Conservation (phyloP, 2,888 invertebrate species). For the Aquatica leii region DNA sequence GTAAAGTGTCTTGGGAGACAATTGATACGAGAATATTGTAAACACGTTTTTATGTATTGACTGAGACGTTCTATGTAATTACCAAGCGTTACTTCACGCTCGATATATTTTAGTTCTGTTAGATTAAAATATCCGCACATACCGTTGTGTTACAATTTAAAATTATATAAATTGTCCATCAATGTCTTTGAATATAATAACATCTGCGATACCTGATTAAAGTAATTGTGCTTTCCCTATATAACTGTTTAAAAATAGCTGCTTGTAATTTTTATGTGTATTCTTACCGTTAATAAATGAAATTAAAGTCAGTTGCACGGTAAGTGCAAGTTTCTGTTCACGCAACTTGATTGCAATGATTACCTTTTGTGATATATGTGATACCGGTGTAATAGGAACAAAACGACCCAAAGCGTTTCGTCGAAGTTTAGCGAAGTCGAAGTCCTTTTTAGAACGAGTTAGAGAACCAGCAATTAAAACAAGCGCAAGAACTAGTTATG, state of each 20-base stretch:
- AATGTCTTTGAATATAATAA: constrained; percentile 5
- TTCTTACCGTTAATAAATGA: constrained; percentile 8
- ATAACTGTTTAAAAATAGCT: constrained; percentile 13
- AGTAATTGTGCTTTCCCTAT: neutral
- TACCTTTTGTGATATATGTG: too few relatives aligned
- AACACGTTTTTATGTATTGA: constrained; percentile 11
- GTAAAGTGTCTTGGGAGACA: neutral
- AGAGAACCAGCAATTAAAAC: neutral
- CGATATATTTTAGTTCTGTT: constrained; percentile 28
- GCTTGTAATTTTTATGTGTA: neutral
- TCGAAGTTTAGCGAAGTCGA: constrained; percentile 10
- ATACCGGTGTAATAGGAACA: too few relatives aligned
- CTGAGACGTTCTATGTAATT: constrained; percentile 22
- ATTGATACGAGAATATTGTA: too few relatives aligned
- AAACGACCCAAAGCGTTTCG: neutral
- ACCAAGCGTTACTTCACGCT: constrained; percentile 29
- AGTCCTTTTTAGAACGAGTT: neutral
- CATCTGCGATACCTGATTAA: neutral
- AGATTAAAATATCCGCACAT: constrained; percentile 19
- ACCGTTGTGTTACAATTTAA: constrained; percentile 17
- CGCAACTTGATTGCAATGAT: constrained; percentile 8
- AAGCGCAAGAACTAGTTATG: constrained; percentile 19
- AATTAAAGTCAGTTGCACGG: constrained; percentile 8
- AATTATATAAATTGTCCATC: constrained; percentile 21
- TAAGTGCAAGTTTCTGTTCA: constrained; percentile 16